Percentiles rank a stretch among this genome's conserved stretches.
Conservation (phyloP, 1,140 invertebrate species). For the Hormaphis cornu region DNA sequence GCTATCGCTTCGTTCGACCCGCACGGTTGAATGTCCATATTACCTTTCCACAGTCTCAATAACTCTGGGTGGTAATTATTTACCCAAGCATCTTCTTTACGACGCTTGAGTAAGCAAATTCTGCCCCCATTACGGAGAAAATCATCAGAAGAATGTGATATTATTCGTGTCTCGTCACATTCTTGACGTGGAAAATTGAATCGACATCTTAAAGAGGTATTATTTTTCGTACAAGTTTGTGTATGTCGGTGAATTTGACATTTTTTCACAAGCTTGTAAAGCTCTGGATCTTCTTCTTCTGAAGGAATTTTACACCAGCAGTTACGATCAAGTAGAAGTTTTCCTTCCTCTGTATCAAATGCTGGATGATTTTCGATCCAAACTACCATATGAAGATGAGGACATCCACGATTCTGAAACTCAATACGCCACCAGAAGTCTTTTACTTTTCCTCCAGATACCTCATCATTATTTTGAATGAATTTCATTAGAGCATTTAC, state of each 20-base stretch:
- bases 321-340: constrained; percentile 34
- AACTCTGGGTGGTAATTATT: constrained; percentile 40
- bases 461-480: constrained; percentile 1
- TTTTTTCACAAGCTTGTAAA: constrained; percentile 27
- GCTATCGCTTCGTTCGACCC: constrained; percentile 40
- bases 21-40: constrained; percentile 42
- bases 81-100: constrained; percentile 34
- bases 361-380: constrained; percentile 41
- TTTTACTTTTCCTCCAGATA: constrained; percentile 34
- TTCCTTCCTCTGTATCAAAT: constrained; percentile 39
- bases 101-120: constrained; percentile 2
- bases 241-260: constrained; percentile 34
- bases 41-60: constrained; percentile 39
- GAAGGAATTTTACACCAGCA: constrained; percentile 28
- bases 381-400: no score
- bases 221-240: constrained; percentile 35
- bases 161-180: constrained; percentile 33
- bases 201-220: constrained; percentile 25
- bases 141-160: constrained; percentile 35
- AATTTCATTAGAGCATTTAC: neutral
- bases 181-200: constrained; percentile 35
- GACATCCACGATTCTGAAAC: constrained; percentile 44
- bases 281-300: constrained; percentile 10
- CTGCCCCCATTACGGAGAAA: constrained; percentile 28
- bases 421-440: constrained; percentile 41